Percentiles rank a stretch among this genome's conserved stretches.
Evolutionary conservation across 2,113 vertebrate species (phyloP).

Genomic region (Callionymus lyra): DNA sequence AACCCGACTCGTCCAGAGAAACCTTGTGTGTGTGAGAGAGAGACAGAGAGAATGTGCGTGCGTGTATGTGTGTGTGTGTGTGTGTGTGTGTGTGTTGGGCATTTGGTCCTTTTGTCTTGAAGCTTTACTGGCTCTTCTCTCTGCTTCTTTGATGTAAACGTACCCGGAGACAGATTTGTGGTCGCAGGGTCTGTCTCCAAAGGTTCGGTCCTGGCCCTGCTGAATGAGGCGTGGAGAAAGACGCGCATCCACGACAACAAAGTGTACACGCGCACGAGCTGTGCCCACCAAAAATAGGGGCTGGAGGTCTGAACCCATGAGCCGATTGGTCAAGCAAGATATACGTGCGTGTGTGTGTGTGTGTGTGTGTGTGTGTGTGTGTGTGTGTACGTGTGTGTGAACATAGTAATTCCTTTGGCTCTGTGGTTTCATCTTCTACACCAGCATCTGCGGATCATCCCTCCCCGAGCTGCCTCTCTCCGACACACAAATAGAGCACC

Average conservation of each 20-base stretch:
- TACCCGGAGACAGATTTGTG: conserved; percentile 15
- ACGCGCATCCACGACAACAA: neutral
- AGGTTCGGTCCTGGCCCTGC: conserved; percentile 16
- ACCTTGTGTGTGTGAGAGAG: neutral
- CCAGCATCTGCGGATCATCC: too few species aligned
- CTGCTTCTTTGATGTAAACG: conserved; percentile 18
- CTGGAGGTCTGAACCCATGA: conserved; percentile 2
- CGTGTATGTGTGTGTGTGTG: neutral
- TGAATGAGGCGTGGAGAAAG: conserved; percentile 30
- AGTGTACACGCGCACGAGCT: neutral
- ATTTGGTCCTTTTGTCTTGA: conserved; percentile 17
- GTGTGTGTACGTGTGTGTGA: neutral
- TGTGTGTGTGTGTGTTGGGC: neutral
- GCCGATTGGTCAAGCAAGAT: conserved; percentile 22
- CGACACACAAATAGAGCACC: too few species aligned
- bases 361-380: neutral
- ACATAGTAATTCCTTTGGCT: neutral
- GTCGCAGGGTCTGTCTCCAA: conserved; percentile 4
- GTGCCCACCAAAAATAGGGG: conserved; percentile 4
- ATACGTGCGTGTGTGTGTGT: neutral
- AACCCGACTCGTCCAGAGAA: too few species aligned
- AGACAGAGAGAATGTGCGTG: too few species aligned
- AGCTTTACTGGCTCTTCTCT: neutral
- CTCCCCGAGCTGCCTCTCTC: too few species aligned
- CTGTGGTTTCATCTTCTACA: too few species aligned